These are phyloP conservation scores for Conus betulinus DNA, from an alignment of 1,140 invertebrate genomes.

Conservation along the genomic window DNA sequence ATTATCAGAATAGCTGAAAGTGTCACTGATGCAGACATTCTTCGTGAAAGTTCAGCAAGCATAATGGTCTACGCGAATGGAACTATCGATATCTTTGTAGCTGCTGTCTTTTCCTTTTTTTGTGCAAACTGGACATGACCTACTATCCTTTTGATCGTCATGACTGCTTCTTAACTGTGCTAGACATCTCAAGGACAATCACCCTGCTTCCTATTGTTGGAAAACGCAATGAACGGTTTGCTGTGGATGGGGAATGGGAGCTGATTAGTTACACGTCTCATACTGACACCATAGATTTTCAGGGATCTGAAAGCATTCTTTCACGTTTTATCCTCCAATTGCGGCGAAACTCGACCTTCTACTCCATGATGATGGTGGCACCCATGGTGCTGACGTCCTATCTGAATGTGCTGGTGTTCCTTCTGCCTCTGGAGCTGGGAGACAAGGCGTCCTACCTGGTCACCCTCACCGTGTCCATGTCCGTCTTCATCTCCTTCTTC, in stretches of 20 bases:
- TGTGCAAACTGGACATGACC: background rate
- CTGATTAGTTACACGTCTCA: background rate
- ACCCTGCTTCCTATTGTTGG: background rate
- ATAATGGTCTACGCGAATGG: background rate
- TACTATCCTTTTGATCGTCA: constrained; percentile 7
- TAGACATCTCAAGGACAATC: background rate
- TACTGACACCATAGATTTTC: background rate
- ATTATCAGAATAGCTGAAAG: background rate
- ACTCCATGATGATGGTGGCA: constrained; percentile 78
- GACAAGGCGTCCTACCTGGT: constrained; percentile 84
- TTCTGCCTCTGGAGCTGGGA: constrained; percentile 78
- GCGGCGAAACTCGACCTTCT: constrained; percentile 94
- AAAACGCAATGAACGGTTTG: background rate
- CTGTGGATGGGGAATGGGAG: background rate
- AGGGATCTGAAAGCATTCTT: background rate
- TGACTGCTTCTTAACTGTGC: background rate
- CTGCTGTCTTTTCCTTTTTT: background rate
- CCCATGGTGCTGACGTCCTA: constrained; percentile 79
- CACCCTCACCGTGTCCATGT: constrained; percentile 78
- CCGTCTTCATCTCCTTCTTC: constrained; percentile 66
- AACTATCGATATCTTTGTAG: background rate
- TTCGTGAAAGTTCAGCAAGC: background rate
- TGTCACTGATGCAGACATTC: background rate
- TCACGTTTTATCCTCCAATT: constrained; percentile 80
- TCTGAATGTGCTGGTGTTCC: constrained; percentile 78